These are phyloP conservation scores for Syngnathus scovelli DNA, from an alignment of 2,113 vertebrate genomes.

Conservation along the genomic window DNA sequence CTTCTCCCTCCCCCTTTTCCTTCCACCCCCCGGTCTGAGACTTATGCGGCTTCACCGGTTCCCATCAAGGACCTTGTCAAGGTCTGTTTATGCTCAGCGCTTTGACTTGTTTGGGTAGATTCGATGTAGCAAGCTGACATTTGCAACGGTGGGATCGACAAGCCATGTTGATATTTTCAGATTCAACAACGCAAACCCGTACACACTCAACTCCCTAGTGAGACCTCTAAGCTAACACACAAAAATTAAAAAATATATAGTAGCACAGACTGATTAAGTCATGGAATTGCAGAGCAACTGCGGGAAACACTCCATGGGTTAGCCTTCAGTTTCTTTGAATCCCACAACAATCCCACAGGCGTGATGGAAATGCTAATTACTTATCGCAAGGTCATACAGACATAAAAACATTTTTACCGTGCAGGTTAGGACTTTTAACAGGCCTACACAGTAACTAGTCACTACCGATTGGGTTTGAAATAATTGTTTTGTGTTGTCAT, in stretches of 20 bases:
- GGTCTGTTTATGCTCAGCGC: constrained; percentile 4
- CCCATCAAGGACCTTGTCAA: constrained; percentile 7
- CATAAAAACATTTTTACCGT: background rate
- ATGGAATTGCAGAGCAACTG: background rate
- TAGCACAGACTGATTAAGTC: background rate
- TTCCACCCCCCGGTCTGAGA: background rate
- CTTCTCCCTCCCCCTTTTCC: background rate
- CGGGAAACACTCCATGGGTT: background rate
- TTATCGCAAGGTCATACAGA: background rate
- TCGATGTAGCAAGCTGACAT: background rate
- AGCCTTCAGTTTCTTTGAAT: background rate
- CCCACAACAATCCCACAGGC: background rate
- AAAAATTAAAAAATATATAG: background rate
- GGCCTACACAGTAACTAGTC: too few relatives aligned
- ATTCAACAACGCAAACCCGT: background rate
- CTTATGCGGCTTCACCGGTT: background rate
- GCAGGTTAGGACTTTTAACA: background rate
- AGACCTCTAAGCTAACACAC: background rate
- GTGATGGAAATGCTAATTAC: background rate
- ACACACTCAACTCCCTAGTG: background rate
- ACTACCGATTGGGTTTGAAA: too few relatives aligned
- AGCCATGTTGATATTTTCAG: constrained; percentile 1
- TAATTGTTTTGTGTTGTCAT: too few relatives aligned
- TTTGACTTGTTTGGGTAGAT: constrained; percentile 6
- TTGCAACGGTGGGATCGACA: background rate